Percentiles rank a stretch among this genome's conserved stretches.
Conservation (phyloP, 2,888 invertebrate genomes). For the Crematogaster levior region DNA sequence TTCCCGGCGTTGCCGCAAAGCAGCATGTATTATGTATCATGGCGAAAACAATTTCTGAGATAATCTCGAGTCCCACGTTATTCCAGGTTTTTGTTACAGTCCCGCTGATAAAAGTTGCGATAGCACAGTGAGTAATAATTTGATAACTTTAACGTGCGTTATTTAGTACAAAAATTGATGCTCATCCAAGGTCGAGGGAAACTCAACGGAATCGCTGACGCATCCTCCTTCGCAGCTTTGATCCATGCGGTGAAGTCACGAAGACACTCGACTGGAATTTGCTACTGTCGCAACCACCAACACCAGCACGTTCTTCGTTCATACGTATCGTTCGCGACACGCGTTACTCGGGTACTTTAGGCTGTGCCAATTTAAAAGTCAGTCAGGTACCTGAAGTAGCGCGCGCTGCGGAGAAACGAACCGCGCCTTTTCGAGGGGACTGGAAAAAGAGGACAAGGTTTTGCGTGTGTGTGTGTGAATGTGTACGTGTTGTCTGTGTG, state of each 20-base stretch:
- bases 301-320: background rate
- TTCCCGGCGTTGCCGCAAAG: background rate
- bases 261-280: background rate
- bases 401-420: conserved; percentile 91
- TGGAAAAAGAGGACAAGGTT: conserved; percentile 13
- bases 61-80: conserved; percentile 29
- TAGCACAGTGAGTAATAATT: conserved; percentile 10
- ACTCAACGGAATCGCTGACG: conserved; percentile 4
- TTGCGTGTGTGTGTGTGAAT: background rate
- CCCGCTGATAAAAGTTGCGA: conserved; percentile 11
- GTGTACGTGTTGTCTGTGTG: too few relatives aligned
- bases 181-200: background rate
- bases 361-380: conserved; percentile 88
- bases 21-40: background rate
- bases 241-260: background rate
- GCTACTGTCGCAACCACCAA: background rate
- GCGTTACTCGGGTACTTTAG: conserved; percentile 96
- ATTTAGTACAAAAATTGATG: background rate
- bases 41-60: background rate
- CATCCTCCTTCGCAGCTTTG: background rate
- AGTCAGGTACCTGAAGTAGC: conserved; percentile 99
- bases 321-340: conserved; percentile 88
- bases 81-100: conserved; percentile 13
- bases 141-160: background rate
- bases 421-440: conserved; percentile 47